Evolutionary conservation across 2,888 invertebrate species (phyloP).

Genomic region (Caenorhabditis sulstoni): DNA sequence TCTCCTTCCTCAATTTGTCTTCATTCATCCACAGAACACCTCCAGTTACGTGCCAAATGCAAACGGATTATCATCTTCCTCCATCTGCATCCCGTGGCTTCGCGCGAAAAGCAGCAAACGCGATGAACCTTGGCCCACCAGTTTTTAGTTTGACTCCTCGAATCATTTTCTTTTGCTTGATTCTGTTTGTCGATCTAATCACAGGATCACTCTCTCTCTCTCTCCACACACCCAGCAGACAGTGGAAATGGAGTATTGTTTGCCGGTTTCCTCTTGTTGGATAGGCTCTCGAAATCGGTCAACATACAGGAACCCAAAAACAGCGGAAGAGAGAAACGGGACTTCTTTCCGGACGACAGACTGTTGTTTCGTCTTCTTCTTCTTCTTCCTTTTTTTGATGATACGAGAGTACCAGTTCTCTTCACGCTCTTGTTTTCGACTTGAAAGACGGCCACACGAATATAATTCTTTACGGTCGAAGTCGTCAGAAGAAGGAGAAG

Average conservation of each 20-base stretch:
- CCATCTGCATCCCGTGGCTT: neutral
- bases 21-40: conserved; percentile 40
- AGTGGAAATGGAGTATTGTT: conserved; percentile 27
- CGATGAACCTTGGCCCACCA: conserved; percentile 32
- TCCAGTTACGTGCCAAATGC: conserved; percentile 46
- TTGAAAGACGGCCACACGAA: conserved; percentile 5
- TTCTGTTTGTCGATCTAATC: conserved; percentile 24
- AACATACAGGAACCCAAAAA: conserved; percentile 28
- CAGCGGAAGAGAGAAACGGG: conserved; percentile 8
- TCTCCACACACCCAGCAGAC: neutral
- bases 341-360: too few relatives aligned
- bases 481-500: conserved; percentile 7
- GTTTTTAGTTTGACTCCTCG: conserved; percentile 27
- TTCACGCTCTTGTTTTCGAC: conserved; percentile 14
- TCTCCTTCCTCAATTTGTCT: conserved; percentile 19
- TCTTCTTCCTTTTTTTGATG: conserved; percentile 10
- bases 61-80: conserved; percentile 37
- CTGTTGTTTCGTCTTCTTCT: neutral
- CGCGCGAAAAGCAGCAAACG: conserved; percentile 30
- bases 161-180: neutral
- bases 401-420: conserved; percentile 30
- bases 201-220: conserved; percentile 10
- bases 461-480: conserved; percentile 44
- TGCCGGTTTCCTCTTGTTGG: conserved; percentile 29
- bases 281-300: conserved; percentile 42